Conservation (phyloP, 2,113 vertebrate genomes). For the Piprites chloris region DNA sequence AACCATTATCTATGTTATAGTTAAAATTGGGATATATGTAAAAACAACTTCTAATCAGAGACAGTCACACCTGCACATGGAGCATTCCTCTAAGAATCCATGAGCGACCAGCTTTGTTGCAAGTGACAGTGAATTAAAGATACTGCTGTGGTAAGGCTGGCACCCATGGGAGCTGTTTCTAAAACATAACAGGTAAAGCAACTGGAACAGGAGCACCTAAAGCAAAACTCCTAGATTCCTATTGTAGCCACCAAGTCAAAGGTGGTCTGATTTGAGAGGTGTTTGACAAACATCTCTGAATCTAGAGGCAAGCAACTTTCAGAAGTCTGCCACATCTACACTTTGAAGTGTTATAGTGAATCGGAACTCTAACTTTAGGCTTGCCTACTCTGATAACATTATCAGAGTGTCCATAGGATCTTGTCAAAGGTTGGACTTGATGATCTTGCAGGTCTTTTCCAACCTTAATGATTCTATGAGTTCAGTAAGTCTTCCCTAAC, state of each 20-base stretch:
- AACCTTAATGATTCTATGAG: neutral
- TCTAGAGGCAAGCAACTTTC: neutral
- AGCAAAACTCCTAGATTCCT: neutral
- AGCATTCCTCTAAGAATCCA: neutral
- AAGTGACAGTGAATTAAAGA: neutral
- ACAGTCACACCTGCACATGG: neutral
- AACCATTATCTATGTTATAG: neutral
- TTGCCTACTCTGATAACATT: neutral
- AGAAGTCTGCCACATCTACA: neutral
- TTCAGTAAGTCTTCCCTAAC: neutral
- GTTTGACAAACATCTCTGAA: neutral
- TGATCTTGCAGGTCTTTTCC: neutral
- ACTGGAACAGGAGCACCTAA: neutral
- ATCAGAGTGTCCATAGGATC: neutral
- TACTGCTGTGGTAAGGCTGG: neutral
- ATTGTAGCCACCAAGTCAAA: neutral
- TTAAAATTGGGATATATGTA: neutral
- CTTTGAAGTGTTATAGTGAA: neutral
- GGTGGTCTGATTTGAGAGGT: neutral
- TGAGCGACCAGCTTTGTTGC: neutral
- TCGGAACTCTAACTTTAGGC: neutral
- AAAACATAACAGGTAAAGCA: neutral
- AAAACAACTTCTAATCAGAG: neutral
- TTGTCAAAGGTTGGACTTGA: neutral
- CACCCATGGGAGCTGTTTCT: neutral